phyloP scores from a whole-genome alignment of 2,113 vertebrate species.

The Myocastor coypus region DNA sequence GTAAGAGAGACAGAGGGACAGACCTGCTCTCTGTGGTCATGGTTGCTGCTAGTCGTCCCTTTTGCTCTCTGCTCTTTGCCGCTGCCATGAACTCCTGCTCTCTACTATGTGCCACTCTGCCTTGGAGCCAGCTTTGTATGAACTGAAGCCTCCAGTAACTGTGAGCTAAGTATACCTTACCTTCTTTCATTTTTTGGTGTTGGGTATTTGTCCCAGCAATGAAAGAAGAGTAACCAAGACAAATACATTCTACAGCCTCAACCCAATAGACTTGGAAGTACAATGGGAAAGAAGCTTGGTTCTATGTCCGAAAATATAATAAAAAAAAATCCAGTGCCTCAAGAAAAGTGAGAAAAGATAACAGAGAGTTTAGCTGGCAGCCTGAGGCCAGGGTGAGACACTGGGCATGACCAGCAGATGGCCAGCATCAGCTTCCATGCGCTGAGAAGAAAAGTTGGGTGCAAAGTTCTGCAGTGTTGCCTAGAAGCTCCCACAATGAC shows the following conservation, averaged over 20 bases:
- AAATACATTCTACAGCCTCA: neutral
- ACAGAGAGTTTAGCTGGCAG: fast-evolving
- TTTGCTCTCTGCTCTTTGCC: too few relatives aligned
- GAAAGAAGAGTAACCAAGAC: too few relatives aligned
- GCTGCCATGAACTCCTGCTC: too few relatives aligned
- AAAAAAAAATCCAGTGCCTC: neutral
- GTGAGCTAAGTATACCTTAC: too few relatives aligned
- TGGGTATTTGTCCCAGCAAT: too few relatives aligned
- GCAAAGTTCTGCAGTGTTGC: fast-evolving
- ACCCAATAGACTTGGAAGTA: neutral
- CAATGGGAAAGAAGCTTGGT: neutral
- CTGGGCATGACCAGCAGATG: neutral
- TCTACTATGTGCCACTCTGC: too few relatives aligned
- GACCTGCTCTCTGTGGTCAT: too few relatives aligned
- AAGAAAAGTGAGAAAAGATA: neutral
- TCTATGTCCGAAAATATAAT: neutral
- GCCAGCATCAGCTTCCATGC: neutral
- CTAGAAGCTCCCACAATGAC: fast-evolving
- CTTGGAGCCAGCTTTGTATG: too few relatives aligned
- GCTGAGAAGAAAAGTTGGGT: neutral
- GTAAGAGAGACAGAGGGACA: too few relatives aligned
- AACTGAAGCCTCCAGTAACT: too few relatives aligned
- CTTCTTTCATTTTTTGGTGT: too few relatives aligned
- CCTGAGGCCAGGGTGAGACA: fast-evolving
- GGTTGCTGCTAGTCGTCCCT: too few relatives aligned